These are phyloP conservation scores for Perca flavescens DNA, from an alignment of 2,113 vertebrate species.

Conservation along the genomic window DNA sequence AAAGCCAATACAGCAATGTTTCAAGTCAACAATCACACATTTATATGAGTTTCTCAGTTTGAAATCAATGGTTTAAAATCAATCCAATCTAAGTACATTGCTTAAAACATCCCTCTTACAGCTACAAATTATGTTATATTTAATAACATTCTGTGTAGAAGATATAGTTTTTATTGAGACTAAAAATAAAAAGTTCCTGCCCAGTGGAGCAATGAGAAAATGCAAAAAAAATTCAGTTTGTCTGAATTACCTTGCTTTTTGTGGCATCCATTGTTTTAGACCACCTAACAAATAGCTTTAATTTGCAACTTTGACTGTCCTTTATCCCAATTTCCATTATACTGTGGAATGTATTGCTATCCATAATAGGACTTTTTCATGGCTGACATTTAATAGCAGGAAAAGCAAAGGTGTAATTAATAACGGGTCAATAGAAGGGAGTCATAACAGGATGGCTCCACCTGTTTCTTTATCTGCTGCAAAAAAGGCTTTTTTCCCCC, in stretches of 20 bases:
- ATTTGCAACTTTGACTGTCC: background rate
- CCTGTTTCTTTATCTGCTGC: background rate
- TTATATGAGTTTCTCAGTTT: conserved; percentile 6
- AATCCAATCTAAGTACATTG: conserved; percentile 21
- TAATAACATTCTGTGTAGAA: background rate
- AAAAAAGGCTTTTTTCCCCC: background rate
- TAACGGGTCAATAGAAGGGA: background rate
- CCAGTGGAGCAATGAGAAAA: background rate
- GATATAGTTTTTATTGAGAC: background rate
- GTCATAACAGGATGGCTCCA: background rate
- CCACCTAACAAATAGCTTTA: background rate
- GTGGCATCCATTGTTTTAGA: background rate
- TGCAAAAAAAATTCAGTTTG: background rate
- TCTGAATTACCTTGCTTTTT: background rate
- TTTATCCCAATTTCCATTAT: too few species aligned
- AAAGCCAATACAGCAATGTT: conserved; percentile 1
- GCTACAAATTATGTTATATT: background rate
- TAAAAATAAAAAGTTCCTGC: background rate
- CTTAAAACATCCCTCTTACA: background rate
- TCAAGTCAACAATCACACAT: conserved; percentile 34
- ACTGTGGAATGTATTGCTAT: background rate
- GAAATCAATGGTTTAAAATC: conserved; percentile 10
- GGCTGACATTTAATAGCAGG: too few species aligned
- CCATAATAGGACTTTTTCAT: background rate
- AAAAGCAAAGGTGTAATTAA: background rate